Percentiles rank a stretch among this genome's conserved stretches.
Conservation (phyloP, 2,113 vertebrate species). For the Hippocampus zosterae region DNA sequence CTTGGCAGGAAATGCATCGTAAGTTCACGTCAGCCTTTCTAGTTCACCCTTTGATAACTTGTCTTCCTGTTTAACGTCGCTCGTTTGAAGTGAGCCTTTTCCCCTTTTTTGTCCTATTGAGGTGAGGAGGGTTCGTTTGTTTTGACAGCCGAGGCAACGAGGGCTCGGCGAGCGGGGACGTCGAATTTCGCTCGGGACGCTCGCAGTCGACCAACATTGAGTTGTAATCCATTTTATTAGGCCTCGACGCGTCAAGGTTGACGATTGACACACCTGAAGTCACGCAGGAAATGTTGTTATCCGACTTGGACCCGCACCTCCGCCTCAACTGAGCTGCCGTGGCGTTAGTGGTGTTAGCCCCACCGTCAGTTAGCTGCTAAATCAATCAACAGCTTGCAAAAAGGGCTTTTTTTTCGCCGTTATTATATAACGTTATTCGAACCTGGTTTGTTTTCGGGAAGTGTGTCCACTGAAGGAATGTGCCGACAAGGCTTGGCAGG, state of each 20-base stretch:
- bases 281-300: conserved; percentile 17
- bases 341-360: not conserved
- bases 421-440: conserved; percentile 47
- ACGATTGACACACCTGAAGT: conserved; percentile 43
- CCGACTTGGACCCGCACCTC: not conserved
- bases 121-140: conserved; percentile 21
- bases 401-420: conserved; percentile 6
- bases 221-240: conserved; percentile 13
- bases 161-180: not conserved
- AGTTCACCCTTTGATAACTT: not conserved
- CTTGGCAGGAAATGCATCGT: conserved; percentile 94
- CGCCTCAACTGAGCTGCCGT: not conserved
- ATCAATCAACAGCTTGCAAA: conserved; percentile 35
- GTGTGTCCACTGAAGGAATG: conserved; percentile 46
- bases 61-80: not conserved
- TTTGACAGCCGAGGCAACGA: conserved; percentile 34
- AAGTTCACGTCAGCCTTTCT: conserved; percentile 64
- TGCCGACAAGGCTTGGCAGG: conserved; percentile 28
- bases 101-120: not conserved
- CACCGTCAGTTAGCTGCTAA: conserved; percentile 31
- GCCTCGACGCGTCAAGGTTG: conserved; percentile 19
- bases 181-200: conserved; percentile 17
- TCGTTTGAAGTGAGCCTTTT: conserved; percentile 6
- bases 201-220: conserved; percentile 20
- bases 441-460: conserved; percentile 53